Percentiles rank a stretch among this genome's conserved stretches.
These are phyloP conservation scores for Agrilus planipennis DNA, from an alignment of 1,140 invertebrate genomes.

Conservation along the genomic window DNA sequence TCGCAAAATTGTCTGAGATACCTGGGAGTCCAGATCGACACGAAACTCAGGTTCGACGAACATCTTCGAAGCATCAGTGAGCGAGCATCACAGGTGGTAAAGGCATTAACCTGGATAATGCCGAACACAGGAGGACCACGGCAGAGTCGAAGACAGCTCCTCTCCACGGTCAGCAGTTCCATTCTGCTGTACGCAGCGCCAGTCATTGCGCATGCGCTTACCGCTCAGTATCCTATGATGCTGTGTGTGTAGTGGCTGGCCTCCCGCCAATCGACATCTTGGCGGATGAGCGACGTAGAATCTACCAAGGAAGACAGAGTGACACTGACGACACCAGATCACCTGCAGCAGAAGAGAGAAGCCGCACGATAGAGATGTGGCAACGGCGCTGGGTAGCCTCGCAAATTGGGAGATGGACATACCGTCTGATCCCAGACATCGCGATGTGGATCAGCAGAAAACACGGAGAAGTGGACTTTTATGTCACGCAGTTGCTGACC, in stretches of 20 bases:
- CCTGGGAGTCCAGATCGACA: constrained; percentile 1
- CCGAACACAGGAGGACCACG: not conserved
- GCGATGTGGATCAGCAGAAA: constrained; percentile 1
- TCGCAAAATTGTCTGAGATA: not conserved
- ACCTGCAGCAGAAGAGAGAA: too few relatives aligned
- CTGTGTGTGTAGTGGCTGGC: constrained; percentile 20
- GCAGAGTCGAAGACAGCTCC: not conserved
- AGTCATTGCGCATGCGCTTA: constrained; percentile 16
- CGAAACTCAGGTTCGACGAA: not conserved
- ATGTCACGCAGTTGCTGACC: constrained; percentile 12
- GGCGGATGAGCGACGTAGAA: constrained; percentile 9
- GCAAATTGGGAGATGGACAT: constrained; percentile 7
- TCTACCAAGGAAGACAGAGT: not conserved
- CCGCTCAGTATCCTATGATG: constrained; percentile 16
- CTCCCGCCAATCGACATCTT: constrained; percentile 22
- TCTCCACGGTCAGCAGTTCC: not conserved
- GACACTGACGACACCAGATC: not conserved
- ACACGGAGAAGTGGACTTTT: constrained; percentile 6
- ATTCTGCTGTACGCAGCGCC: constrained; percentile 7
- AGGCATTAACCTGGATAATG: not conserved
- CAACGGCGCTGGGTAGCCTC: not conserved
- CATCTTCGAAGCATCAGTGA: not conserved
- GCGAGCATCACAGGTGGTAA: not conserved
- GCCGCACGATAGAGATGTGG: not conserved
- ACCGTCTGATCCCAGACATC: constrained; percentile 6